Conservation (phyloP, 2,888 invertebrate species). For the Prostheceraeus crozeri region DNA sequence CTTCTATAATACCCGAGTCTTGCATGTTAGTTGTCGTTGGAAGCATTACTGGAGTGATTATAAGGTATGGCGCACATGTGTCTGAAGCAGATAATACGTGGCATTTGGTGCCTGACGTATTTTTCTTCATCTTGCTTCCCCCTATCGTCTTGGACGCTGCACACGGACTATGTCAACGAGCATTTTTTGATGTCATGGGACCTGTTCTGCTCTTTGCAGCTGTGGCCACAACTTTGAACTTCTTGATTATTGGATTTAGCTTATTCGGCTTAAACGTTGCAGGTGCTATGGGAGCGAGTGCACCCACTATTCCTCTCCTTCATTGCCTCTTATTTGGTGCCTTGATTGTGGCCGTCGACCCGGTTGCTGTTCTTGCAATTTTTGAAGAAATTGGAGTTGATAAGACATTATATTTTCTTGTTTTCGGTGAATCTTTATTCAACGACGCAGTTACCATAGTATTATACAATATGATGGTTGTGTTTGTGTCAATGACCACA, state of each 20-base stretch:
- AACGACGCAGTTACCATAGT: slow-evolving; percentile 62
- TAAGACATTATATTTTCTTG: slow-evolving; percentile 61
- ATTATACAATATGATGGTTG: slow-evolving; percentile 60
- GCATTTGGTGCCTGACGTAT: slow-evolving; percentile 62
- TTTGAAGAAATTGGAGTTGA: slow-evolving; percentile 62
- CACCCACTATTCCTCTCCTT: slow-evolving; percentile 43
- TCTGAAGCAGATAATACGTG: no score
- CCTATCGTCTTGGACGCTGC: slow-evolving; percentile 61
- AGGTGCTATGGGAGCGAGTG: slow-evolving; percentile 48
- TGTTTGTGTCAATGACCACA: slow-evolving; percentile 50
- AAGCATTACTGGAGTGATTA: slow-evolving; percentile 23
- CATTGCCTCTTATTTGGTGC: slow-evolving; percentile 59
- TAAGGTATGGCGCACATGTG: background rate
- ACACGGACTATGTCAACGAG: slow-evolving; percentile 60
- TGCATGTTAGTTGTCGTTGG: slow-evolving; percentile 25
- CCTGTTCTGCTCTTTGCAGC: slow-evolving; percentile 61
- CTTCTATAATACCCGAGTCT: slow-evolving; percentile 28
- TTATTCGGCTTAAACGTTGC: slow-evolving; percentile 46
- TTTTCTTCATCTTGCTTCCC: slow-evolving; percentile 60
- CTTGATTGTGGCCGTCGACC: slow-evolving; percentile 62
- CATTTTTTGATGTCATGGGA: slow-evolving; percentile 60
- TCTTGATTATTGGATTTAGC: slow-evolving; percentile 45
- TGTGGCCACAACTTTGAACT: slow-evolving; percentile 54
- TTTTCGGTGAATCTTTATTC: slow-evolving; percentile 62
- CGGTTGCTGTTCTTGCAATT: slow-evolving; percentile 61